Evolutionary conservation across 2,797 vertebrate genomes (phyloP), one percentile per base, ranked within the genome.

Genomic region (Rachycentron canadum): DNA sequence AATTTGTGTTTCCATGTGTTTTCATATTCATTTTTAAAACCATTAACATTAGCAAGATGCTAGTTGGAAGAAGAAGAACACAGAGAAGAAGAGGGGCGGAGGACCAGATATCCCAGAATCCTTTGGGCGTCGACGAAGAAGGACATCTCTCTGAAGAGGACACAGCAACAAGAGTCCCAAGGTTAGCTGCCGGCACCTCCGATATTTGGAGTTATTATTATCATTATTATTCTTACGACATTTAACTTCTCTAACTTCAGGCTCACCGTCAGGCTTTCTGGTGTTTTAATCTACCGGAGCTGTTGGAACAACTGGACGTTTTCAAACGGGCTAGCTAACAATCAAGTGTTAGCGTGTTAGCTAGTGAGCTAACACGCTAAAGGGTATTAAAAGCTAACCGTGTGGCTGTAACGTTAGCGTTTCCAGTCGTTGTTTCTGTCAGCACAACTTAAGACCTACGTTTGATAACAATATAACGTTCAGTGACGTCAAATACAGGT

Each of bases 101-200:
- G 14, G 5, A n/a, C 2, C 14, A 1, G 17, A 58, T 64, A 25
- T 94, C 95, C 95, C 95, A 91, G 56, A 36, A 85, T 90, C 30
- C 95, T 45, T 4, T 89, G 91, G 92, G 93, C 61, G 38, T 7
- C 11, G 56, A 70, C 59, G 21, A n/a, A 45, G 43, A 69, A 88
- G 86, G 84, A 86, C 85, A 52, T 50, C 43, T 69, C 70, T 69
- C 41, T 26, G 2, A 41, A 83, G 76, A 91, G 92, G 93, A 89
- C 93, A 83, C 65, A 28, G 11, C 49, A 1, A 71, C 34, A 47
- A 56, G 1, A 45, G 3, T n/a, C 3, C 41, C 88, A 88, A 93
- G 93, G 94, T 95, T 90, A 92, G 91, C 71, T 45, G 9, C 21
- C 6, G 9, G 4, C 11, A 32, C 58, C 12, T 21, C 5, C 0